phyloP scores from a whole-genome alignment of 1,140 invertebrate genomes.

The Spodoptera litura region DNA sequence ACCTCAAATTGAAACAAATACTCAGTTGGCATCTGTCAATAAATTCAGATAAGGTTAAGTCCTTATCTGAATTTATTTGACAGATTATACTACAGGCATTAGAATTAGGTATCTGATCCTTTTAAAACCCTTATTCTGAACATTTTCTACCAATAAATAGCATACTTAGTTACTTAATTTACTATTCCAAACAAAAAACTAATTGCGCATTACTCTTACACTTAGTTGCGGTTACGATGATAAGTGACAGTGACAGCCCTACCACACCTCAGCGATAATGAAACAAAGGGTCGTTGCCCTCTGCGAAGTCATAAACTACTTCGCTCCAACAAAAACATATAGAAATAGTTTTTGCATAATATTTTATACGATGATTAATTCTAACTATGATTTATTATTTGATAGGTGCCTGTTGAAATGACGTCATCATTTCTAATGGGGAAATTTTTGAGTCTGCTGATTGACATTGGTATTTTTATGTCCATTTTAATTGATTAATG shows the following conservation, averaged over 20 bases:
- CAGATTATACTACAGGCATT: too few species aligned
- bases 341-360: constrained; percentile 6
- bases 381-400: constrained; percentile 28
- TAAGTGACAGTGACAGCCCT: not conserved
- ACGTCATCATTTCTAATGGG: not conserved
- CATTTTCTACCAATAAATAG: too few species aligned
- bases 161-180: too few species aligned
- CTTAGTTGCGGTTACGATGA: not conserved
- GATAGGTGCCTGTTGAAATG: constrained; percentile 1
- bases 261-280: constrained; percentile 27
- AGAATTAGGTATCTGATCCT: too few species aligned
- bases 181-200: too few species aligned
- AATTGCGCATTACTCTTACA: not conserved
- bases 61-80: too few species aligned
- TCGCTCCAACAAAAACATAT: constrained; percentile 7
- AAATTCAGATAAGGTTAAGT: too few species aligned
- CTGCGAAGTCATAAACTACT: constrained; percentile 11
- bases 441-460: not conserved
- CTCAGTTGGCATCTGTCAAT: too few species aligned
- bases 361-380: not conserved
- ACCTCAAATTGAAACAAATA: too few species aligned
- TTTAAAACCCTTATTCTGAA: too few species aligned
- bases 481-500: constrained; percentile 4
- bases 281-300: constrained; percentile 28
- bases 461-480: not conserved